Evolutionary conservation across 2,797 vertebrate genomes (phyloP).

Genomic region (Pterois miles): DNA sequence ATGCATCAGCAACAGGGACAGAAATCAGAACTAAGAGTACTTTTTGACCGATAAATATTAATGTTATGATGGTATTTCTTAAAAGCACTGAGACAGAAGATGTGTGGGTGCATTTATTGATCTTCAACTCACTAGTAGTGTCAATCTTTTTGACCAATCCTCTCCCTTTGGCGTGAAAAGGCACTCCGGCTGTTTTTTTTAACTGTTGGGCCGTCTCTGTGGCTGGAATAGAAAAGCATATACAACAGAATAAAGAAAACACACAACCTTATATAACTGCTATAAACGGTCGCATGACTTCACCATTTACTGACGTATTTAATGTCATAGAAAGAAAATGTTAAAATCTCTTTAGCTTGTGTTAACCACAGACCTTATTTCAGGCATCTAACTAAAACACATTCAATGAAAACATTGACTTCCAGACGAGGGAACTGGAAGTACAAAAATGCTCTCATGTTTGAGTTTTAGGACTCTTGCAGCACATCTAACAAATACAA

Average conservation of each 20-base stretch:
- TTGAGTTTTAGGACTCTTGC: no score
- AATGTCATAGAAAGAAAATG: no score
- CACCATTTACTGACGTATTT: no score
- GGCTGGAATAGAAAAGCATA: slow-evolving; percentile 76
- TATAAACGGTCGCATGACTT: no score
- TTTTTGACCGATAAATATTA: not conserved
- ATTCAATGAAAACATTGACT: no score
- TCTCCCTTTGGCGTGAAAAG: slow-evolving; percentile 97
- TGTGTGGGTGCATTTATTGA: not conserved
- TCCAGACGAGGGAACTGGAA: no score
- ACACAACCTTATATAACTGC: no score
- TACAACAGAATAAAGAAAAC: not conserved
- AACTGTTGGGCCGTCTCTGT: slow-evolving; percentile 97
- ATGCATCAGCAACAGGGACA: not conserved
- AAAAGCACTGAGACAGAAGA: not conserved
- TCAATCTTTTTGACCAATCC: slow-evolving; percentile 97
- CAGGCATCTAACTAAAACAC: no score
- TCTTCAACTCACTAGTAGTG: slow-evolving; percentile 91
- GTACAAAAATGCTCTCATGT: no score
- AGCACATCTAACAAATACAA: no score
- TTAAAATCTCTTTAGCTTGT: no score
- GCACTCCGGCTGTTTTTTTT: slow-evolving; percentile 96
- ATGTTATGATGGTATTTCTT: not conserved
- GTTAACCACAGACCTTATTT: no score
- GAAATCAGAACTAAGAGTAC: not conserved